Conservation (phyloP, 2,888 invertebrate species). For the Saturnia japonica region DNA sequence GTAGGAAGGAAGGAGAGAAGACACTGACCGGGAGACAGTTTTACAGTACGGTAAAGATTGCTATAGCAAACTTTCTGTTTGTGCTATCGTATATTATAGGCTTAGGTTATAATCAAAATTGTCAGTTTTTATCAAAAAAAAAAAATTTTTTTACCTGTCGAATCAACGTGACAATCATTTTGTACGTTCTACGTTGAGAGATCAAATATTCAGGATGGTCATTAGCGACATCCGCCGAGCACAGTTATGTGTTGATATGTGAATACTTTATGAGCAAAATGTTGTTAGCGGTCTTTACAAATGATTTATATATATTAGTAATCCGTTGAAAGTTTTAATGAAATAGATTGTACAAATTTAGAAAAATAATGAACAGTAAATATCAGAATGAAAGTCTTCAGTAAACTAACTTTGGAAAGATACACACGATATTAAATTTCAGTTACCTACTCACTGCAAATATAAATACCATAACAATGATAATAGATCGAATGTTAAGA, state of each 20-base stretch:
- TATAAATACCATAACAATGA: background rate
- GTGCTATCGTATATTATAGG: too few species aligned
- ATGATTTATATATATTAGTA: conserved; percentile 12
- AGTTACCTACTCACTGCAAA: background rate
- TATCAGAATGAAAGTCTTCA: background rate
- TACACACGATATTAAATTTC: background rate
- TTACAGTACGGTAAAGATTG: too few species aligned
- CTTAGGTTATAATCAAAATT: too few species aligned
- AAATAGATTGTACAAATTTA: background rate
- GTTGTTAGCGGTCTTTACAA: conserved; percentile 18
- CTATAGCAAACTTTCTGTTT: too few species aligned
- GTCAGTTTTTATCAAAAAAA: background rate
- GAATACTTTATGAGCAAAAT: conserved; percentile 36
- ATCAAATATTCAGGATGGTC: conserved; percentile 43
- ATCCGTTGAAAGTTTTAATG: conserved; percentile 18
- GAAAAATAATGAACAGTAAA: background rate
- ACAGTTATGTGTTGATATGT: conserved; percentile 19
- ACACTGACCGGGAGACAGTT: too few species aligned
- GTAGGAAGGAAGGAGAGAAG: too few species aligned
- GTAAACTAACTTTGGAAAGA: background rate
- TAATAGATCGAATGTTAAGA: background rate
- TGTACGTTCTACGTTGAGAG: conserved; percentile 21
- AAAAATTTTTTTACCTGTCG: background rate
- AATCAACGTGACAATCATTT: background rate
- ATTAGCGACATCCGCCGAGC: conserved; percentile 28